Conservation (phyloP, 1,140 invertebrate genomes). For the Zaprionus ornatus region DNA sequence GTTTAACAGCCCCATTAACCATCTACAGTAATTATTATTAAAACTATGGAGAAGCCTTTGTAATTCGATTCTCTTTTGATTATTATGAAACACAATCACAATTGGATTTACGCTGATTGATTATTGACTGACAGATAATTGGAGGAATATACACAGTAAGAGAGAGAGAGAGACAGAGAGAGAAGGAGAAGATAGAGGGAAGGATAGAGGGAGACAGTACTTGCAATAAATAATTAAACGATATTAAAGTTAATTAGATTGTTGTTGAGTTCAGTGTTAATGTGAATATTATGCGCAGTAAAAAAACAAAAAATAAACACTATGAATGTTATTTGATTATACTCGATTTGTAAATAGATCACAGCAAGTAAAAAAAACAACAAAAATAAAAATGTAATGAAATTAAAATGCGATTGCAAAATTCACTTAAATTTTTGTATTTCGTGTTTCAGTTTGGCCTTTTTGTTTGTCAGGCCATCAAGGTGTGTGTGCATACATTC, state of each 20-base stretch:
- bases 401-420: background rate
- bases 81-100: background rate
- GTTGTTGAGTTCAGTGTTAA: background rate
- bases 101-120: background rate
- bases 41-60: background rate
- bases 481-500: conserved; percentile 20
- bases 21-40: background rate
- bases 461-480: conserved; percentile 27
- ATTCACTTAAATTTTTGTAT: background rate
- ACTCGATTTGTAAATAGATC: background rate
- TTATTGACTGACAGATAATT: background rate
- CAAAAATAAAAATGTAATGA: background rate
- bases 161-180: background rate
- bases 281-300: background rate
- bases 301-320: background rate
- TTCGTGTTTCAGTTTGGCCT: conserved; percentile 20
- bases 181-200: background rate
- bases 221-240: background rate
- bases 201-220: background rate
- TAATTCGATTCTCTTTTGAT: background rate
- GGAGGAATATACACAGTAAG: background rate
- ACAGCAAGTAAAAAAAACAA: background rate
- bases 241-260: conserved; percentile 6
- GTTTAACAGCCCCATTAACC: too few species aligned
- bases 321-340: background rate